phyloP scores from a whole-genome alignment of 2,888 invertebrate genomes.

The Heliconius hortense region DNA sequence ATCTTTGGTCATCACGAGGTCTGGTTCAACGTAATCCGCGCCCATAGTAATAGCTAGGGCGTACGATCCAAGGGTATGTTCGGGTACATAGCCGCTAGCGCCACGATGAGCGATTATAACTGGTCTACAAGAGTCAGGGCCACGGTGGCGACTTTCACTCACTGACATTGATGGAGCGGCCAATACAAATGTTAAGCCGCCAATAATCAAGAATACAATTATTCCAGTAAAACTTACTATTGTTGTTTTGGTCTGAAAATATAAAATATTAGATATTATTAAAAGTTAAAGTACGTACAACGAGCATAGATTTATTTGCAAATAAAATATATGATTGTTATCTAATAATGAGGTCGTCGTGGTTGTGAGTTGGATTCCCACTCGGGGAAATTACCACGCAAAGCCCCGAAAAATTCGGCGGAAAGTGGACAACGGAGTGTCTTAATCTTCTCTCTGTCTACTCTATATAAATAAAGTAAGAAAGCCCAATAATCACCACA shows the following conservation, averaged over 20 bases:
- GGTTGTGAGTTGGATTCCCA: no score
- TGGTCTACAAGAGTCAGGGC: slow-evolving; percentile 61
- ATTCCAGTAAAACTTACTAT: slow-evolving; percentile 33
- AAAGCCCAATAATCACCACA: neutral
- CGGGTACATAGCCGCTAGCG: slow-evolving; percentile 72
- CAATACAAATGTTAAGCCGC: slow-evolving; percentile 33
- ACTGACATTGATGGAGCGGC: slow-evolving; percentile 39
- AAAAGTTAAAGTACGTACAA: neutral
- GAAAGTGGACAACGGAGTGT: no score
- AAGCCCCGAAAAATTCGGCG: no score
- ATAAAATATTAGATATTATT: neutral
- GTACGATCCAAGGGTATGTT: slow-evolving; percentile 73
- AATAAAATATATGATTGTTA: neutral
- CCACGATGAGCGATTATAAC: slow-evolving; percentile 71
- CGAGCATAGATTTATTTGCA: neutral
- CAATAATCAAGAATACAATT: slow-evolving; percentile 34
- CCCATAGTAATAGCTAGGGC: slow-evolving; percentile 73
- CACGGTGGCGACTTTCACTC: slow-evolving; percentile 36
- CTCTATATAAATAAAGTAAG: neutral
- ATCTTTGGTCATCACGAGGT: slow-evolving; percentile 72
- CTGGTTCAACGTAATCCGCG: slow-evolving; percentile 73
- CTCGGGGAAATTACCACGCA: no score
- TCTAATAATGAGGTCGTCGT: no score
- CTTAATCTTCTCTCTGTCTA: no score
- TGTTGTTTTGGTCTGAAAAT: slow-evolving; percentile 39